phyloP scores from a whole-genome alignment of 2,113 vertebrate genomes.

The Poicephalus meyeri region DNA sequence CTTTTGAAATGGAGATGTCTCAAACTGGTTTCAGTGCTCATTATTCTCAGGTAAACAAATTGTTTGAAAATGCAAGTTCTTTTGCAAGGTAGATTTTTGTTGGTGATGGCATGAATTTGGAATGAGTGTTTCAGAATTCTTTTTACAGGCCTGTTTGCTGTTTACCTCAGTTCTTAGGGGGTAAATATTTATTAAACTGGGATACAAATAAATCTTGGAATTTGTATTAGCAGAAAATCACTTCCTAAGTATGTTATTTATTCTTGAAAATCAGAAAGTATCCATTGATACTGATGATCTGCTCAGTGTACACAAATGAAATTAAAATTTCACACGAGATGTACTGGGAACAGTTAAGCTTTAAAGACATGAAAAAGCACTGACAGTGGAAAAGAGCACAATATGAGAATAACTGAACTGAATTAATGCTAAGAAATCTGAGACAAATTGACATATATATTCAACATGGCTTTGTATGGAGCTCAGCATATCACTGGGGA shows the following conservation, averaged over 20 bases:
- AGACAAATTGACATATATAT: background rate
- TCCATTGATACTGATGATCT: background rate
- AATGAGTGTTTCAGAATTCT: background rate
- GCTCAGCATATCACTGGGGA: background rate
- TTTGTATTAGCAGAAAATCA: background rate
- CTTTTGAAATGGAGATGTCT: conserved; percentile 97
- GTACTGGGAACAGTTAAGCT: background rate
- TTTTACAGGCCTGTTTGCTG: background rate
- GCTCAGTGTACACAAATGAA: background rate
- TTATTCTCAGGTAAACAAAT: conserved; percentile 82
- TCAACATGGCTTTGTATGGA: background rate
- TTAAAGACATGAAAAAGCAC: background rate
- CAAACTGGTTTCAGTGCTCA: conserved; percentile 96
- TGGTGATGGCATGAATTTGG: background rate
- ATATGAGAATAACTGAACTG: background rate
- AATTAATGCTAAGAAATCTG: background rate
- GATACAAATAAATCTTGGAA: background rate
- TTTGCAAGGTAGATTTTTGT: background rate
- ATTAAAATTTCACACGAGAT: background rate
- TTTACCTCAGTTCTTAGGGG: background rate
- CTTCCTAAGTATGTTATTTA: background rate
- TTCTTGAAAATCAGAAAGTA: background rate
- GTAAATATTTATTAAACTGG: background rate
- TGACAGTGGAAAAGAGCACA: background rate
- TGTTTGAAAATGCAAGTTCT: background rate